Percentiles rank a stretch among this genome's conserved stretches.
Conservation (phyloP, 2,113 vertebrate species). For the Austrofundulus limnaeus region DNA sequence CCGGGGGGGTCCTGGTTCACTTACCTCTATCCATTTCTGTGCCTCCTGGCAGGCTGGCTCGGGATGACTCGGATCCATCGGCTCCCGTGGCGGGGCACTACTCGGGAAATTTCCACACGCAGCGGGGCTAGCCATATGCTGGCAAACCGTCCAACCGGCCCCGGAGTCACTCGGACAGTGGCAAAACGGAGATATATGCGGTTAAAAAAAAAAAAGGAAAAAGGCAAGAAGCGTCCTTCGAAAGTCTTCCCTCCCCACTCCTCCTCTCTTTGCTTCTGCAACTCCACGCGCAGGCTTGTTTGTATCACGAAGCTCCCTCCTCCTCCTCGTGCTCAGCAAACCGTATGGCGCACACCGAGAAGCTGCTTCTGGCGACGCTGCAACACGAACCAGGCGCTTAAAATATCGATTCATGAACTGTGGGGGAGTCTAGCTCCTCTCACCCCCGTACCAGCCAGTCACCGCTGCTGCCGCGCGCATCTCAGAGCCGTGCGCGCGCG, state of each 20-base stretch:
- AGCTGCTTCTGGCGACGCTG: conserved; percentile 37
- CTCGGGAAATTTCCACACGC: conserved; percentile 53
- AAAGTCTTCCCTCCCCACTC: conserved; percentile 11
- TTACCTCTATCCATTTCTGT: conserved; percentile 94
- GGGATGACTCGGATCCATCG: conserved; percentile 70
- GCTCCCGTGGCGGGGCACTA: conserved; percentile 23
- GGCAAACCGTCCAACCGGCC: conserved; percentile 4
- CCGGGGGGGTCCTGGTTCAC: no score
- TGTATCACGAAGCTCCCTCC: background rate
- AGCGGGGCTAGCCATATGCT: conserved; percentile 83
- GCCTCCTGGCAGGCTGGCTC: conserved; percentile 89
- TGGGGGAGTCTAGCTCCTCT: conserved; percentile 23
- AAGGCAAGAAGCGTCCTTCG: conserved; percentile 5
- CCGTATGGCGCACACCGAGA: conserved; percentile 21
- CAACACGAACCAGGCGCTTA: conserved; percentile 76
- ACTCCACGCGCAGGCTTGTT: conserved; percentile 13
- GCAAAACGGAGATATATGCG: conserved; percentile 8
- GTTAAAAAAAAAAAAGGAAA: background rate
- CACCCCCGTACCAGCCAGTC: background rate
- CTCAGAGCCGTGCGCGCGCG: conserved; percentile 63
- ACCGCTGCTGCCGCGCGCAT: conserved; percentile 48
- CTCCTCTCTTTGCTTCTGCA: conserved; percentile 11
- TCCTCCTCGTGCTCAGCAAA: conserved; percentile 24
- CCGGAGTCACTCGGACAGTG: conserved; percentile 10
- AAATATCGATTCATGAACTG: conserved; percentile 75